Evolutionary conservation across 37 sponge, comb jelly and placozoan genomes (phyloP), one percentile per base, ranked within the genome.

Genomic region (Dysidea cf. avara): DNA sequence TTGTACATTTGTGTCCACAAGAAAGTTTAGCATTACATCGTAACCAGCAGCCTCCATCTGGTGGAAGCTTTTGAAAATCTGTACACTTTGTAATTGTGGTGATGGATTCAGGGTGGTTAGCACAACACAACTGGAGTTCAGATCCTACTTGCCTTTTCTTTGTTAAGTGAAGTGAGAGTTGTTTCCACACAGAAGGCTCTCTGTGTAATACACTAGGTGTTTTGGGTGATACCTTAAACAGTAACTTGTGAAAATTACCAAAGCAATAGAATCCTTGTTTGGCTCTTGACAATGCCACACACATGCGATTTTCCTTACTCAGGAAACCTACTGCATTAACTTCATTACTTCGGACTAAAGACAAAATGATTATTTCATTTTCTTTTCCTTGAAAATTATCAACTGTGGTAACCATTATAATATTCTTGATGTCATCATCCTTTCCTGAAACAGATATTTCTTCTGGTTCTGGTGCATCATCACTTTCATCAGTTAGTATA

Each of bases 371-470:
- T 39, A 94, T 49, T 97, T n/a, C n/a, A n/a, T n/a, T n/a, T n/a
- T n/a, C n/a, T n/a, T n/a, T n/a, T n/a, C n/a, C n/a, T n/a, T n/a
- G 97, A 61, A 87, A 97, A 65, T 89, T 81, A 74, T 96, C 97
- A 39, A 96, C 90, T 51, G 88, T 87, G 65, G 91, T 72, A 4
- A 86, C 87, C 7, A 86, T 56, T 12, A 96, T 81, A 31, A 81
- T 91, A 34, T 72, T 24, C 70, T 68, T 28, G 17, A 39, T 32
- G 50, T 58, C 24, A 49, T 72, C 76, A 90, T 81, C 39, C 30
- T 77, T 30, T 81, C 95, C 34, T 72, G 61, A 50, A 86, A 79
- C 31, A 71, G 68, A 22, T 13, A 39, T 32, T 51, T 58, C 24
- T 51, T 72, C 76, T 86, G 77, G 31, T 33, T 77, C 37, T 60